Conservation (phyloP, 1,140 invertebrate genomes). For the Pseudachorutes palmiensis region DNA sequence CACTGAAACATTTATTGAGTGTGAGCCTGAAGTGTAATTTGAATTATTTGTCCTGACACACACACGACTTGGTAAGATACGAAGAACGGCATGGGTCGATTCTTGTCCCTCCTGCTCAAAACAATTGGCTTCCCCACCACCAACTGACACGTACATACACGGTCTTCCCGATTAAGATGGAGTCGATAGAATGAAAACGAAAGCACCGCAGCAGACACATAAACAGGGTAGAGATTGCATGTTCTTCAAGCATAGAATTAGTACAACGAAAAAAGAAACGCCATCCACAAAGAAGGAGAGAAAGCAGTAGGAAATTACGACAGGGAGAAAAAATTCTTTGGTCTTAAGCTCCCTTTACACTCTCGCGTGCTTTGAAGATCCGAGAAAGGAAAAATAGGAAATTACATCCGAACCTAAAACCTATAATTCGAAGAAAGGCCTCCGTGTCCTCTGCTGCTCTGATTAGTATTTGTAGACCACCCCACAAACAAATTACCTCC, state of each 20-base stretch:
- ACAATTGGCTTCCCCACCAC: not conserved
- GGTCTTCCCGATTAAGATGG: slow-evolving; percentile 6
- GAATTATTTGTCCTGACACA: slow-evolving; percentile 5
- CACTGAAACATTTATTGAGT: slow-evolving; percentile 10
- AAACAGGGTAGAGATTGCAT: slow-evolving; percentile 9
- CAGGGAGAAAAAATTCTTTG: not conserved
- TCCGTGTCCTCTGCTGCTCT: slow-evolving; percentile 2
- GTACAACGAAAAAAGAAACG: not conserved
- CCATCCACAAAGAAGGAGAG: not conserved
- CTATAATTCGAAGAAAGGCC: not conserved
- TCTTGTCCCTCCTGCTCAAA: not conserved
- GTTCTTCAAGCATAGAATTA: slow-evolving; percentile 8
- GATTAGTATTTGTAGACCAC: slow-evolving; percentile 4
- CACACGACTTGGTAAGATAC: no score
- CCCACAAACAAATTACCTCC: not conserved
- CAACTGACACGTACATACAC: slow-evolving; percentile 2
- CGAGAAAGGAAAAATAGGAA: slow-evolving; percentile 8
- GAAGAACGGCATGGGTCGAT: not conserved
- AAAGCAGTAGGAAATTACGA: not conserved
- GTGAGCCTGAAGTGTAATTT: slow-evolving; percentile 6
- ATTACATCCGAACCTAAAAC: slow-evolving; percentile 10
- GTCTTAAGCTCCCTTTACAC: not conserved
- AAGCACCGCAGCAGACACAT: not conserved
- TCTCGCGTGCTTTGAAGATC: slow-evolving; percentile 11
- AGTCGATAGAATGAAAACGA: no score